Conservation (phyloP, 2,797 vertebrate genomes). For the Delichon dasypus region DNA sequence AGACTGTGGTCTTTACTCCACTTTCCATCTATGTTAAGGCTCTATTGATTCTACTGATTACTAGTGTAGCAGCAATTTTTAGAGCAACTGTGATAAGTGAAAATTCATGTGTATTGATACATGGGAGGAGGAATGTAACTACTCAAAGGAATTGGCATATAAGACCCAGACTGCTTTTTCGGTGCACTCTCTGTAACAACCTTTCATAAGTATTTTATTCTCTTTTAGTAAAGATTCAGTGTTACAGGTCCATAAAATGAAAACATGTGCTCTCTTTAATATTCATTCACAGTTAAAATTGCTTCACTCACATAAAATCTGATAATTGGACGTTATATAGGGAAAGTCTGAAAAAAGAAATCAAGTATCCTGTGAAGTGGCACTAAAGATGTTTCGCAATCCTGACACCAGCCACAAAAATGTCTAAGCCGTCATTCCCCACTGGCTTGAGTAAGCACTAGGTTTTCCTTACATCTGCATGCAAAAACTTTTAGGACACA, state of each 20-base stretch:
- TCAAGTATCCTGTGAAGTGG: slow-evolving; percentile 22
- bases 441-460: background rate
- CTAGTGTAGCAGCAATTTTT: background rate
- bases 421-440: background rate
- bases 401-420: slow-evolving; percentile 18
- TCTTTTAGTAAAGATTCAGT: slow-evolving; percentile 39
- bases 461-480: background rate
- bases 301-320: slow-evolving; percentile 38
- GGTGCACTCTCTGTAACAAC: background rate
- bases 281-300: slow-evolving; percentile 41
- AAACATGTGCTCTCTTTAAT: slow-evolving; percentile 60
- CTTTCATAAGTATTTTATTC: slow-evolving; percentile 55
- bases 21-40: background rate
- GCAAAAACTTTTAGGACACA: background rate
- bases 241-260: slow-evolving; percentile 55
- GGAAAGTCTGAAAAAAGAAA: slow-evolving; percentile 54
- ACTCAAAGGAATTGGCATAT: background rate
- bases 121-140: background rate
- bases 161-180: slow-evolving; percentile 5
- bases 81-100: background rate
- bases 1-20: background rate
- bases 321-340: slow-evolving; percentile 28
- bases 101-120: background rate
- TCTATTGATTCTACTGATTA: background rate
- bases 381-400: slow-evolving; percentile 19